A percentile compares a stretch with the other conserved stretches of the same genome.
Evolutionary conservation across 2,797 vertebrate species (phyloP).

Genomic region (Malacoctenus gilli): DNA sequence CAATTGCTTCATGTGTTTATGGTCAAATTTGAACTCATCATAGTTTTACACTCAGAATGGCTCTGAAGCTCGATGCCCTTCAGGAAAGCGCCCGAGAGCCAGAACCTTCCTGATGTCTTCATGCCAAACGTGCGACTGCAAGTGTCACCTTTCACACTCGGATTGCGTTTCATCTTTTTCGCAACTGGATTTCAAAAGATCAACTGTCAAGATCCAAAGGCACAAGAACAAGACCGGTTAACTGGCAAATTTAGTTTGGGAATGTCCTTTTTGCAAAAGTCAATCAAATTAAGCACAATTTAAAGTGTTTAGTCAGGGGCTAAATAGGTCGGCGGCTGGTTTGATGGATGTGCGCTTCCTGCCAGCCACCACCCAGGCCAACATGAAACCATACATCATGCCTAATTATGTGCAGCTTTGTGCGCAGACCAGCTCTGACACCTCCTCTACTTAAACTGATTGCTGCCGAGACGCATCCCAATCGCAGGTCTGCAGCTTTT

Average conservation of each 20-base stretch:
- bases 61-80: no score
- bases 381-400: constrained; percentile 85
- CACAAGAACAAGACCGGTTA: constrained; percentile 30
- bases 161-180: no score
- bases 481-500: constrained; percentile 68
- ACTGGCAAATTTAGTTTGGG: constrained; percentile 68
- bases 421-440: constrained; percentile 48
- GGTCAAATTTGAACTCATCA: no score
- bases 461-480: constrained; percentile 62
- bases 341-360: constrained; percentile 83
- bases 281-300: constrained; percentile 79
- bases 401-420: constrained; percentile 82
- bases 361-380: constrained; percentile 68
- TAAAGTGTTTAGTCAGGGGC: constrained; percentile 74
- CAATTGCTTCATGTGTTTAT: background rate
- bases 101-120: no score
- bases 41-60: no score
- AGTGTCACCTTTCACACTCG: no score
- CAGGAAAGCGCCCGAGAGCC: no score
- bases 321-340: constrained; percentile 79
- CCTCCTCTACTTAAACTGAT: constrained; percentile 73
- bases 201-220: constrained; percentile 47
- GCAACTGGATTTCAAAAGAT: constrained; percentile 25
- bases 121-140: no score
- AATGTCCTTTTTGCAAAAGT: constrained; percentile 64